Base-by-base conservation (phyloP, 2,797 vertebrate genomes). In the Chelonia mydas region DNA sequence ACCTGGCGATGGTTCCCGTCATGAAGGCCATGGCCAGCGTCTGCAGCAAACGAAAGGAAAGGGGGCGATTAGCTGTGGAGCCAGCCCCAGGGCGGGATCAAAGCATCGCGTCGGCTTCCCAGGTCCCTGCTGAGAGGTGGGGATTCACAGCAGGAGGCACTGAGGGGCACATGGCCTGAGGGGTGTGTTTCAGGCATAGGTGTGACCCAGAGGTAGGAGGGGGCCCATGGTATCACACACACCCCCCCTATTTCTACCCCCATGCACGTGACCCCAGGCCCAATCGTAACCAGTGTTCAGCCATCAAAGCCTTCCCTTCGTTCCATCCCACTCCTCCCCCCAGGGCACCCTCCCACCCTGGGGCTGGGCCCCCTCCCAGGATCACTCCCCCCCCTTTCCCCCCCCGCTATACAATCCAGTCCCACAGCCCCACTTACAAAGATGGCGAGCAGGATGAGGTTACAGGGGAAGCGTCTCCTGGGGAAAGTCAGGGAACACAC, bases 361-460 rank as follows among this genome's bases (percentile, higher is more conserved):
- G 4, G 41, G 7, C 3, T 27, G 6, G n/a, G 5, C 3, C 0
- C 3, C 19, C 9, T 7, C 3, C 3, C 2, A 0, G 0, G 2
- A 9, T 41, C 50, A 86, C 53, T 72, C 78, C 28, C 61, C 28
- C 82, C 37, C 53, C 78, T n/a, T n/a, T n/a, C n/a, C 83, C 80
- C 81, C 27, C n/a, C 68, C 5, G 5, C 72, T 31, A 3, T 13
- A 45, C 25, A 9, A 50, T 12, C 49, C 49, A 11, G 49, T 49
- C 54, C 23, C 23, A 10, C 25, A 55, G 54, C 7, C 23, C 54
- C 23, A 9, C 65, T 72, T 41, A 72, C 65, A 10, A 72, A 72
- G n/a, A 72, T 23, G 21, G 19, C 41, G n/a, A 72, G 65, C 65
- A 72, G 65, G 65, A 72, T 72, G 65, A 72, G 21, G n/a, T 72